Evolutionary conservation across 2,888 invertebrate species (phyloP), one percentile per base, ranked within the genome.

Genomic region (Lochmaea capreae): DNA sequence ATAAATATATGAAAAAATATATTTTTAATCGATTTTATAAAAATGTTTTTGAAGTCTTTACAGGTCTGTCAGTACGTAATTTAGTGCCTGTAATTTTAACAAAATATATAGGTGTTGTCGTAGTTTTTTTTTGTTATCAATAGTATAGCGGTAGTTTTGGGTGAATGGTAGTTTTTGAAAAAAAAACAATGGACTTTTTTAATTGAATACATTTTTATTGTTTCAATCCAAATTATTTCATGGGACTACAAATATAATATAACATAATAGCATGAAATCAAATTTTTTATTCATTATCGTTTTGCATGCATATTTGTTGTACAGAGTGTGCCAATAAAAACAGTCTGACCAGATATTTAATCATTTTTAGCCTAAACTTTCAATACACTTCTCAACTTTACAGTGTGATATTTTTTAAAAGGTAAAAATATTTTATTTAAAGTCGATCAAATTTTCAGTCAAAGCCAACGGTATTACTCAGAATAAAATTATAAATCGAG

Each of bases 11-110:
- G n/a, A 16, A 43, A 63, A 43, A 16, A 63, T 77, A 26, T 63
- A 39, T 39, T 33, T 33, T 33, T 33, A 33, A 33, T 33, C 33
- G 33, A 39, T 39, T 39, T 39, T 39, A 8, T 39, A 39, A 39
- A 39, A 8, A 39, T 39, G 8, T 39, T 39, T 63, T 63, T 43
- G 71, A 76, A 67, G 80, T 80, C 78, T 79, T 82, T 82, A 63
- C 81, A 82, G 81, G 81, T 82, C 79, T 79, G 79, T 79, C 75
- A 65, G 67, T 69, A 71, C 67, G 71, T 77, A 54, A 74, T 76
- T 71, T 74, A 65, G 59, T 68, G 67, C 62, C 61, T 61, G 65
- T 71, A 62, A 72, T 68, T 65, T 65, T 57, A 66, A 59, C 33
- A 59, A 6, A 39, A 39, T 39, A 39, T 8, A 58, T 65, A 66